Evolutionary conservation across 1,140 invertebrate genomes (phyloP).

Genomic region (Calycopis cecrops): DNA sequence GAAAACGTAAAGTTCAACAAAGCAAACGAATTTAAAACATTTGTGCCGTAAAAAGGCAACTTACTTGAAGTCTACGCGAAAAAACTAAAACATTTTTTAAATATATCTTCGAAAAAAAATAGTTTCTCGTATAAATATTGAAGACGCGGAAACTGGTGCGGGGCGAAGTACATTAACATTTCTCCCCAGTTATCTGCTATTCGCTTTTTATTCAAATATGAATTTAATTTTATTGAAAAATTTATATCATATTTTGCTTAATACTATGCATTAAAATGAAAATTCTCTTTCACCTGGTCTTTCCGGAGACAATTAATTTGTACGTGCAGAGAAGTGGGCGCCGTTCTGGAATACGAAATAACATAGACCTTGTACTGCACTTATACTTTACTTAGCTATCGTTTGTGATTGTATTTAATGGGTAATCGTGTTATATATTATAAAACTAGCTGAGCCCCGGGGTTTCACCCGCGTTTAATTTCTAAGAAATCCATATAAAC

Average conservation of each 20-base stretch:
- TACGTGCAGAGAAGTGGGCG: conserved; percentile 25
- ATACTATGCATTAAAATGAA: conserved; percentile 31
- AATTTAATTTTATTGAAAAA: conserved; percentile 22
- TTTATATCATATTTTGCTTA: conserved; percentile 21
- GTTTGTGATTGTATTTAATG: too few species aligned
- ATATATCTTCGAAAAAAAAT: too few species aligned
- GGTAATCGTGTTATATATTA: too few species aligned
- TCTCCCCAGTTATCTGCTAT: conserved; percentile 2
- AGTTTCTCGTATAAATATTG: conserved; percentile 17
- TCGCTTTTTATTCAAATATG: conserved; percentile 8
- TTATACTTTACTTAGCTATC: not conserved
- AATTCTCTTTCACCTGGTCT: conserved; percentile 27
- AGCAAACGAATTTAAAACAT: too few species aligned
- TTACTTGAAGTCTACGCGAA: too few species aligned
- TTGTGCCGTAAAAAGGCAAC: too few species aligned
- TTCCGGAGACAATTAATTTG: conserved; percentile 30
- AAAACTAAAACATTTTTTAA: too few species aligned
- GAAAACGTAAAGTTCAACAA: too few species aligned
- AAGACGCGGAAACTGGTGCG: conserved; percentile 19
- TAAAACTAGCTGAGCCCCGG: too few species aligned
- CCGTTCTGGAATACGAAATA: conserved; percentile 17
- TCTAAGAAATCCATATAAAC: too few species aligned
- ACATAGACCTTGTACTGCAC: conserved; percentile 10
- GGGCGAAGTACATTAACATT: conserved; percentile 6
- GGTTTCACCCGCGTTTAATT: too few species aligned